Conservation (phyloP, 2,797 vertebrate genomes). For the Sebastes vulpes region DNA sequence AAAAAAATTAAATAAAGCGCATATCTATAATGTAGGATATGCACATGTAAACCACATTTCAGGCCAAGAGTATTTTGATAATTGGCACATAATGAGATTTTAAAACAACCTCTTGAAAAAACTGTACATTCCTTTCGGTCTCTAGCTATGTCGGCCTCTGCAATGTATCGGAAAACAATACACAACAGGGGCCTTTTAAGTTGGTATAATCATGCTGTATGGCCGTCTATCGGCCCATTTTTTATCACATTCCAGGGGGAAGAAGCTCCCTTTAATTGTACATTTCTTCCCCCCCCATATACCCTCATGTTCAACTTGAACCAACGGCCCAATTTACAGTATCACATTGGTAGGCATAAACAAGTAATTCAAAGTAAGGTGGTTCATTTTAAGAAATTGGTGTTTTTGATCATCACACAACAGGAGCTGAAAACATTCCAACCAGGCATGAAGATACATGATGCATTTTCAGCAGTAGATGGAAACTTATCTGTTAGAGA, state of each 20-base stretch:
- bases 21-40: conserved; percentile 51
- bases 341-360: neutral
- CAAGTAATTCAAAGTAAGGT: neutral
- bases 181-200: conserved; percentile 1
- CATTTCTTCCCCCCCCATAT: neutral
- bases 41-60: conserved; percentile 77
- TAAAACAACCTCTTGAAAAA: conserved; percentile 46
- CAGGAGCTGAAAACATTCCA: conserved; percentile 6
- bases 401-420: neutral
- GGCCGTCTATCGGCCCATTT: neutral
- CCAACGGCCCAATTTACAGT: neutral
- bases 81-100: conserved; percentile 87
- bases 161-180: conserved; percentile 1
- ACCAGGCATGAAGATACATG: neutral
- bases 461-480: neutral
- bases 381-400: neutral
- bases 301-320: neutral
- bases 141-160: conserved; percentile 7
- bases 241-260: conserved; percentile 33
- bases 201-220: conserved; percentile 3
- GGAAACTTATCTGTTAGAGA: neutral
- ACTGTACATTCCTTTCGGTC: conserved; percentile 69
- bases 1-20: conserved; percentile 8
- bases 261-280: neutral
- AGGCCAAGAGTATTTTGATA: conserved; percentile 58